Base-by-base conservation (phyloP, 2,888 invertebrate species). In the Metallyticus violacea region DNA sequence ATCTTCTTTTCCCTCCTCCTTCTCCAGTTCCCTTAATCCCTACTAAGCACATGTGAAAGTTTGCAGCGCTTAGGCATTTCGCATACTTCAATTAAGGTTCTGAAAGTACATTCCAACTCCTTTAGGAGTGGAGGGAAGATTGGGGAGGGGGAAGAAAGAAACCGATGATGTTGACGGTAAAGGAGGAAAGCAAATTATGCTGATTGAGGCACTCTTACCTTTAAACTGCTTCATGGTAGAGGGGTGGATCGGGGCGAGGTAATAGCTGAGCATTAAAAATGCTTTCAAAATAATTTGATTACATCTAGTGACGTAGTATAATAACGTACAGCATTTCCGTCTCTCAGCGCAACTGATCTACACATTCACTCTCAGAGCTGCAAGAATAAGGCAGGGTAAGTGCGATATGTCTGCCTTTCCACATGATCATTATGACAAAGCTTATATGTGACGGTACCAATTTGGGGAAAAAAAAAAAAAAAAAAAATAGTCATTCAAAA, bases 231-330 rank as follows among this genome's bases (percentile, higher is more conserved):
- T 62, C 40, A 62, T 62, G 40, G 7, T 22, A 29, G 27, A 27
- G 40, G 25, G 27, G 26, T 30, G 7, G 30, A 29, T 9, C 9
- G 40, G 25, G 27, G 26, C n/a, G 76, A 26, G 77, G 83, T 76
- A 77, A 83, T 30, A 76, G 83, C 85, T 30, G n/a, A 76, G 79
- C 84, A 87, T 87, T 86, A 88, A 88, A 88, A 88, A 86, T 88
- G 87, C 86, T 86, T 88, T 88, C 83, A 86, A 81, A 85, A 82
- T 86, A 83, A 88, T 88, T 88, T 88, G 81, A 88, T 88, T 85
- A 86, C 79, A 25, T 81, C 40, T 81, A 29, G 81, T 29, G 82
- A 26, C 76, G 27, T 15, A 40, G 76, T 25, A 77, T 76, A 27
- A 27, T n/a, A n/a, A 25, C 81, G 9, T 81, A 15, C 40, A 62